A percentile compares a stretch with the other conserved stretches of the same genome.
phyloP scores from a whole-genome alignment of 2,888 invertebrate species.

The Polydrusus tereticollis region DNA sequence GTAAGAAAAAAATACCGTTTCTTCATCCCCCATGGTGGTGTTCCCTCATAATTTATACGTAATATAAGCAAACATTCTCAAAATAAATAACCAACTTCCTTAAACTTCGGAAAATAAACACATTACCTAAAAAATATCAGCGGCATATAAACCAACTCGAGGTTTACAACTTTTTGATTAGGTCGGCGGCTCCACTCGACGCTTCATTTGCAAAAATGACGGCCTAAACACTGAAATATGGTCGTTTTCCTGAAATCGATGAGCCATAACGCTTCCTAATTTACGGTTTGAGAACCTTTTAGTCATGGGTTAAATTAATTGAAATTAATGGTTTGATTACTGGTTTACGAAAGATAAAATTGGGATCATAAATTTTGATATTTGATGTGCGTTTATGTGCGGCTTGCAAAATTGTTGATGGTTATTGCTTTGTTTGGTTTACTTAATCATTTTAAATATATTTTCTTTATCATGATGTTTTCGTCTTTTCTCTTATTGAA shows the following conservation, averaged over 20 bases:
- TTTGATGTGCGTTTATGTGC: not conserved
- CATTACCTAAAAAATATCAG: too few relatives aligned
- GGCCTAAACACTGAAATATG: constrained; percentile 18
- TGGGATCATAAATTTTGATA: not conserved
- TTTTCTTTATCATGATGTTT: too few relatives aligned
- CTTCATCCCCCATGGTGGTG: too few relatives aligned
- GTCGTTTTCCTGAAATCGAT: constrained; percentile 34
- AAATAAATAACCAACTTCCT: too few relatives aligned
- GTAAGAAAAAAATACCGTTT: too few relatives aligned
- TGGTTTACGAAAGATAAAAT: constrained; percentile 1
- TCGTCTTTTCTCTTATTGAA: too few relatives aligned
- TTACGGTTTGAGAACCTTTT: constrained; percentile 38
- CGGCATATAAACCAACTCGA: too few relatives aligned
- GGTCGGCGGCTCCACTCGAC: not conserved
- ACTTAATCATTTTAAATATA: too few relatives aligned
- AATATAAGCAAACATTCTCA: too few relatives aligned
- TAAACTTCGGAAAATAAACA: too few relatives aligned
- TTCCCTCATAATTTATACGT: too few relatives aligned
- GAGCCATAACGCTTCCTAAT: constrained; percentile 44
- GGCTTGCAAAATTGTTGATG: not conserved
- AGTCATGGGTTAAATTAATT: constrained; percentile 19
- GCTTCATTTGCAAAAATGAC: constrained; percentile 13
- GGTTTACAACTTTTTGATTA: not conserved
- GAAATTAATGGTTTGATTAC: constrained; percentile 26
- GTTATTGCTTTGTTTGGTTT: not conserved